Base-by-base conservation (phyloP, 2,888 invertebrate species). In the Orchesellides sinensis region DNA sequence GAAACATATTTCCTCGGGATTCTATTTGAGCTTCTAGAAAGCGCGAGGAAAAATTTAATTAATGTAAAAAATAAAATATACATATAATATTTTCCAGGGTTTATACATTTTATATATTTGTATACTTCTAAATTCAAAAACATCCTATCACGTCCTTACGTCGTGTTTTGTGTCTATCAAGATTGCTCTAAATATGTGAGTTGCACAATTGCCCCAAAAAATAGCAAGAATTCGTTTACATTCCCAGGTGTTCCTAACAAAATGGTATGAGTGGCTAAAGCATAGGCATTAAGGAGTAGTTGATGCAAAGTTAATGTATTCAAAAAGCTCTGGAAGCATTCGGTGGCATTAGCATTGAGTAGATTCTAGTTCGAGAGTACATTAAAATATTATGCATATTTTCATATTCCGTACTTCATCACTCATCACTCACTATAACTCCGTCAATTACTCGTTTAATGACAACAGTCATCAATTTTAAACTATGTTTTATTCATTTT, bases 341-440 rank as follows among this genome's bases (percentile, higher is more conserved):
- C n/a, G n/a, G n/a, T n/a, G n/a, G n/a, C n/a, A n/a, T n/a, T n/a
- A n/a, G n/a, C n/a, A n/a, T n/a, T n/a, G n/a, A n/a, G n/a, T n/a
- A n/a, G n/a, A n/a, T n/a, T n/a, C n/a, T n/a, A n/a, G n/a, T n/a
- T n/a, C n/a, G n/a, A n/a, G n/a, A n/a, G n/a, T n/a, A n/a, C n/a
- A n/a, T n/a, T 56, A 5, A 23, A 10, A 21, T 21, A 56, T 14
- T 56, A 23, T 40, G 25, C 5, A 21, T 65, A 10, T 4, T 10
- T 47, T 66, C 14, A 70, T 29, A 56, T 70, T 56, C 17, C 21
- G 21, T 56, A 29, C 52, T 52, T 27, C 32, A 81, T 81, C 80
- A 81, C 59, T 81, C 80, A 68, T 73, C 73, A 73, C 21, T 23
- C 73, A 68, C 80, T n/a, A n/a, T n/a, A n/a, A n/a, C n/a, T n/a